Evolutionary conservation across 2,888 invertebrate genomes (phyloP).

Genomic region (Hetaerina titia): DNA sequence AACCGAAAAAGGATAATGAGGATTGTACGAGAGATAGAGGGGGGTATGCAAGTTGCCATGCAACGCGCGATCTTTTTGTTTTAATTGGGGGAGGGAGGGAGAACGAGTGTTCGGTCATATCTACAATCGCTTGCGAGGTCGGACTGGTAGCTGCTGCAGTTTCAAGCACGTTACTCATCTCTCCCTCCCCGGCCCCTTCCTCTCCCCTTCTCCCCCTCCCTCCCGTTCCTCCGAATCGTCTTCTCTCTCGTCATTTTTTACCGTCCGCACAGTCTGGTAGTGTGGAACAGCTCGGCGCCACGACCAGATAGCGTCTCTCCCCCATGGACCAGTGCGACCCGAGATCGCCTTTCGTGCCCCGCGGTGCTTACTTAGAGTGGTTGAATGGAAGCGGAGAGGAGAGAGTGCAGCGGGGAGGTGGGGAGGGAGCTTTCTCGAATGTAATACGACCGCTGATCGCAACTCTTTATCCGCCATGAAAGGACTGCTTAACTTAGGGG

Average conservation of each 20-base stretch:
- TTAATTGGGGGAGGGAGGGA: background rate
- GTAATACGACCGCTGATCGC: background rate
- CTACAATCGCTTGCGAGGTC: background rate
- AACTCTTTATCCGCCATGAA: background rate
- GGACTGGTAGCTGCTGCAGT: background rate
- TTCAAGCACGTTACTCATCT: conserved; percentile 14
- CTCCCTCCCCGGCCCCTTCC: background rate
- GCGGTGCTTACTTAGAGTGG: background rate
- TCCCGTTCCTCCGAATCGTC: background rate
- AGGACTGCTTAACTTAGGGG: background rate
- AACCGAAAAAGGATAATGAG: background rate
- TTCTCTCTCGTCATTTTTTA: background rate
- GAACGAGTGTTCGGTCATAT: background rate
- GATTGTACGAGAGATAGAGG: background rate
- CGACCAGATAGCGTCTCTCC: background rate
- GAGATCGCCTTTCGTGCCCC: background rate
- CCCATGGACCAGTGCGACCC: background rate
- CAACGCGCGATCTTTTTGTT: background rate
- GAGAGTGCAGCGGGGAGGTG: background rate
- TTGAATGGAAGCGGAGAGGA: background rate
- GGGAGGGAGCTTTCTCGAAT: background rate
- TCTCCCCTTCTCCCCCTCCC: background rate
- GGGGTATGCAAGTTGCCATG: background rate
- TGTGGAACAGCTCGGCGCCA: background rate
- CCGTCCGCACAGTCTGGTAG: background rate